phyloP scores from a whole-genome alignment of 2,888 invertebrate species.

The Nebria salina region DNA sequence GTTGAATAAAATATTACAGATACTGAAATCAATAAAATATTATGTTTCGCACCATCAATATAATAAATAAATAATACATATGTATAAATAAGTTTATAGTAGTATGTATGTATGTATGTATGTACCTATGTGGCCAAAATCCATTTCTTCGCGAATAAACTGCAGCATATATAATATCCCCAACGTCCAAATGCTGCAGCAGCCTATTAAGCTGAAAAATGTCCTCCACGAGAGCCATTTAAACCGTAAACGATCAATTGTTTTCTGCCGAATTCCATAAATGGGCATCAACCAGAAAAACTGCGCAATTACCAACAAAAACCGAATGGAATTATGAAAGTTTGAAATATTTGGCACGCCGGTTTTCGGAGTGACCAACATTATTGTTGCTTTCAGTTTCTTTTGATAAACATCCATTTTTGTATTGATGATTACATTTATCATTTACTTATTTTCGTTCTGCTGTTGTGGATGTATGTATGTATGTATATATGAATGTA shows the following conservation, averaged over 20 bases:
- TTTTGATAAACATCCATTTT: neutral
- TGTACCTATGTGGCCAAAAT: constrained; percentile 11
- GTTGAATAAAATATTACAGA: neutral
- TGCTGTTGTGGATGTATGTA: neutral
- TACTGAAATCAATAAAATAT: neutral
- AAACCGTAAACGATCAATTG: neutral
- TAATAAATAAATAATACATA: no score
- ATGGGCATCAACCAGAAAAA: constrained; percentile 10
- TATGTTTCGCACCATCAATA: no score
- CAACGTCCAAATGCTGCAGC: no score
- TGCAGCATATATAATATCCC: neutral
- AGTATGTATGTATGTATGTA: no score
- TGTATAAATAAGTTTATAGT: no score
- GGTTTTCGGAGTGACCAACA: neutral
- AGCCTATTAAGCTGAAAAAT: neutral
- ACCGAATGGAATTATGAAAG: constrained; percentile 1
- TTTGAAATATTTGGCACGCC: neutral
- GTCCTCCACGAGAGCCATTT: constrained; percentile 16
- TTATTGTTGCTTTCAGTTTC: neutral
- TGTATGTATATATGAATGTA: no score
- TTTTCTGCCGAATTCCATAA: neutral
- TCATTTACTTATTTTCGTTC: neutral
- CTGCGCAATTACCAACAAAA: constrained; percentile 1
- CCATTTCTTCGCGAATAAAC: neutral
- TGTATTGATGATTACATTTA: neutral